Evolutionary conservation across 1,140 invertebrate species (phyloP), one percentile per base, ranked within the genome.

Genomic region (Dysdera silvatica): DNA sequence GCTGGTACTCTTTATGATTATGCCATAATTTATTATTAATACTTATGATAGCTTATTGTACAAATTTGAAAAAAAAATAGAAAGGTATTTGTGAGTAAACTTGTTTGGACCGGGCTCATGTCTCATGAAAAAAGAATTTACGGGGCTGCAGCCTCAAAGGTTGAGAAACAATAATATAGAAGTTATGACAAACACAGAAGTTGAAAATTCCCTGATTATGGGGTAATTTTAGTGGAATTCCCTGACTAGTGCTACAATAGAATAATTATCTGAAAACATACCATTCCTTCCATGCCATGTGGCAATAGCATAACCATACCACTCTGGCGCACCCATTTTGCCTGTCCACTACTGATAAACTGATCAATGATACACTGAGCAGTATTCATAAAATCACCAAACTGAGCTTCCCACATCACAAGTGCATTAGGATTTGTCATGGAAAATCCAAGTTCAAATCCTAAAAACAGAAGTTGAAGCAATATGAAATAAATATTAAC

Each of bases 311-410:
- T 83, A 24, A 97, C 92, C 35, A 99, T 79, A 53, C 94, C 95
- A 68, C 89, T 95, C 79, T 98, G 95, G 49, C 95, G 83, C 45
- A 96, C 89, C 95, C 95, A 98, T 79, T 98, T 98, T 29, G 90
- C 86, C 78, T 98, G 92, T 20, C 95, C 95, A 72, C 89, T 92
- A 57, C 87, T 87, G 65, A 99, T 91, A 76, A 99, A 99, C 79
- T 98, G 95, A 82, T 99, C 96, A 73, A 99, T 98, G 73, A 99
- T 96, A 78, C 92, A 95, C 76, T 99, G 96, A 24, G 96, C 95
- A n/a, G 91, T 98, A 77, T 99, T 99, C 75, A 87, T 84, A 77
- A 99, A 99, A 78, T 99, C 96, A 16, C 96, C 96, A 77, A 99
- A 99, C 76, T 99, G 83, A 16, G 94, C 95, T 80, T 99, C 96